Percentiles rank a stretch among this genome's conserved stretches.
These are phyloP conservation scores for Bombus turneri DNA, from an alignment of 1,140 invertebrate genomes.

Conservation along the genomic window DNA sequence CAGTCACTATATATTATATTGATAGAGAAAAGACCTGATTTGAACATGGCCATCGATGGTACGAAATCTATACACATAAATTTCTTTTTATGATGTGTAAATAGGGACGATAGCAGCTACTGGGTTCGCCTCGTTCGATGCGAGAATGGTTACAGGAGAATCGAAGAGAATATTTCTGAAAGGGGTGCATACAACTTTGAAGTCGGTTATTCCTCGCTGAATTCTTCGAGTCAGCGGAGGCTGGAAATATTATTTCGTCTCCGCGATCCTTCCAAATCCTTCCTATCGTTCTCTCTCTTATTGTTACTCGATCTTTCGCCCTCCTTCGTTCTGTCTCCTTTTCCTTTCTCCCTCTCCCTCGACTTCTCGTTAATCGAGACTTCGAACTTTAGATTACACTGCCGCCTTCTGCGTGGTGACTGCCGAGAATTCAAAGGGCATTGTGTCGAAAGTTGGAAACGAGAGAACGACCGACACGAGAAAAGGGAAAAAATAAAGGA, in stretches of 20 bases:
- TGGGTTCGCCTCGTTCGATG: background rate
- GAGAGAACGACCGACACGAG: conserved; percentile 1
- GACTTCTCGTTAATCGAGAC: conserved; percentile 66
- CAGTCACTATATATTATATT: too few species aligned
- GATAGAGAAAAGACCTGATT: background rate
- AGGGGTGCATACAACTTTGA: conserved; percentile 43
- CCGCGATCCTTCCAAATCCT: background rate
- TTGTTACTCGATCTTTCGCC: background rate
- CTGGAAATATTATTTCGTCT: conserved; percentile 65
- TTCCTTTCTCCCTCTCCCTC: background rate
- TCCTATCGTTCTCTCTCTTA: background rate
- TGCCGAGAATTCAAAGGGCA: conserved; percentile 62
- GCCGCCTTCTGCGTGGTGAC: conserved; percentile 48
- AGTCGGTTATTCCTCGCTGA: conserved; percentile 59
- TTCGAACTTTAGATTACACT: conserved; percentile 70
- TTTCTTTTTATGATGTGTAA: background rate
- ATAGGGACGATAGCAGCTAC: background rate
- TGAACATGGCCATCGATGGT: background rate
- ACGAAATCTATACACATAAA: background rate
- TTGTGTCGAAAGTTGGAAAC: conserved; percentile 67
- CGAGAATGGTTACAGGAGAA: conserved; percentile 9
- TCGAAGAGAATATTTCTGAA: conserved; percentile 2
- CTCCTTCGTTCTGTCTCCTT: background rate
- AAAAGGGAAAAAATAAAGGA: background rate
- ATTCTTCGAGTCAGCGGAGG: conserved; percentile 47